Base-by-base conservation (phyloP, 2,113 vertebrate genomes). In the Sardina pilchardus region DNA sequence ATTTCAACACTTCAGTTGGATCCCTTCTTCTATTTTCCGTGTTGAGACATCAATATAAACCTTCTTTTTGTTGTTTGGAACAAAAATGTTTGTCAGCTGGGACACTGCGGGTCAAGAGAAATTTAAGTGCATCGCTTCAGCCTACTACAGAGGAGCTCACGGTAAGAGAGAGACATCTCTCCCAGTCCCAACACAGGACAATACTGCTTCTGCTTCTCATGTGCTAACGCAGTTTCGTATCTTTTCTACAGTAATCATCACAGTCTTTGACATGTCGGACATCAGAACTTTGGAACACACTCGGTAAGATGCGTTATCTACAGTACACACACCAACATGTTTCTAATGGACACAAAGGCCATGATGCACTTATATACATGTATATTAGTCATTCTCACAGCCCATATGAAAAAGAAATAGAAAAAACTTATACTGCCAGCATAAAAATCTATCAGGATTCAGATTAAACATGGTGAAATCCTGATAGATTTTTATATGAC, bases 71-170 rank as follows among this genome's bases (percentile, higher is more conserved):
- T n/a, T n/a, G n/a, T n/a, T n/a, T n/a, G n/a, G n/a, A n/a, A n/a
- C n/a, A n/a, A n/a, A n/a, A 16, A 47, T 34, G 17, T 59, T 45
- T 50, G 88, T 85, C 89, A 99, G 97, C 93, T 98, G 97, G 97
- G 97, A 99, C 93, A 99, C 97, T 16, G 97, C 97, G 0, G 97
- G 97, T 14, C 97, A 98, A 91, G 97, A 99, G 87, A 98, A 97
- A 92, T 98, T 99, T 93, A 99, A 98, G 92, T 98, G 97, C 90
- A 97, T 98, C 5, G 96, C 97, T 1, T 97, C 97, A 83, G 95
- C 97, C 50, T 99, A 98, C 91, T 98, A 98, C 93, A 91, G 96
- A 92, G 97, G 97, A 10, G 97, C 97, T 86, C 96, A 97, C 90
- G 96, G 97, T 98, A 87, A 94, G 94, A 84, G 0, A 16, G 82